Evolutionary conservation across 2,113 vertebrate species (phyloP), one percentile per base, ranked within the genome.

Genomic region (Clupea harengus): DNA sequence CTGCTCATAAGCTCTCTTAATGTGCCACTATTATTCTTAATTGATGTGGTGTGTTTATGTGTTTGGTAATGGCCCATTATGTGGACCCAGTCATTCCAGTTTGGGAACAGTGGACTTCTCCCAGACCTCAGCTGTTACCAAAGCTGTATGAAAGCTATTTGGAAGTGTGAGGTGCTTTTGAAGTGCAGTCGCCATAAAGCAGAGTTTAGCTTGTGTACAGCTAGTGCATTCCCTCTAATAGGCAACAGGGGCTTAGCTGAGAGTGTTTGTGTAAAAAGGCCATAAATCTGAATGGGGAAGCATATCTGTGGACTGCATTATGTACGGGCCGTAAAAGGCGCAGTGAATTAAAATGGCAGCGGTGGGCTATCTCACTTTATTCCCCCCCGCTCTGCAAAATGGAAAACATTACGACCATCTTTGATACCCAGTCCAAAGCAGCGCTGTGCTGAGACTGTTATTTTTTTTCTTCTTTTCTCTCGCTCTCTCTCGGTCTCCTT

Each of bases 291-390:
- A 83, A 88, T 88, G 81, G 78, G 88, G 84, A 85, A 80, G 54
- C 75, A 78, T 81, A 20, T 81, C 50, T 45, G 47, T 49, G 72
- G 80, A 72, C 45, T 75, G 72, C 75, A 82, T 85, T 46, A 80
- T 83, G 82, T 32, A 22, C 25, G 49, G 54, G 17, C 45, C 64
- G 82, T 85, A 87, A 64, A 47, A 75, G 18, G 88, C 67, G 52
- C 44, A 54, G 83, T 87, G 87, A 91, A 88, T 88, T 89, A 87
- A 85, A 78, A 54, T 57, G 82, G 54, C 64, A 78, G 72, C 28
- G 32, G 32, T 78, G 28, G 72, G 72, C 72, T 78, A 78, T 78
- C 72, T 78, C 32, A 32, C 28, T 78, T 39, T 78, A 78, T 78
- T 32, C 72, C 72, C 67, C 72, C 72, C 11, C 72, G 32, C 72